phyloP scores from a whole-genome alignment of 2,113 vertebrate genomes.

The Diadophis punctatus region DNA sequence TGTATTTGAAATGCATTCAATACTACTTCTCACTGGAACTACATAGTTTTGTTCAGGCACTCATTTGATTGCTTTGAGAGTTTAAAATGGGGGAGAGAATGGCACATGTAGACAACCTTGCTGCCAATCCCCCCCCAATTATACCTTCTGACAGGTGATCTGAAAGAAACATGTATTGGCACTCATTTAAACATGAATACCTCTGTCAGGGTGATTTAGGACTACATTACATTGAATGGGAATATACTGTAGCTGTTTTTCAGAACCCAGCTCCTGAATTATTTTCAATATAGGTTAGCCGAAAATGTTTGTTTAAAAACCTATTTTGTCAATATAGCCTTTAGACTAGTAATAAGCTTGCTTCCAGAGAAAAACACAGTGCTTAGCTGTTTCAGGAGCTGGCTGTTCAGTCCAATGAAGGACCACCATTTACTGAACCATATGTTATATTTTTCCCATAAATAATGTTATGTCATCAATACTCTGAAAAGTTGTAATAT shows the following conservation, averaged over 20 bases:
- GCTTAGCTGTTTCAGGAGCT: neutral
- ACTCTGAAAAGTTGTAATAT: conserved; percentile 26
- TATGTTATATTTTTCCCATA: neutral
- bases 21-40: neutral
- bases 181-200: neutral
- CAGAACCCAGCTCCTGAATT: neutral
- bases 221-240: neutral
- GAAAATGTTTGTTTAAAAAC: neutral
- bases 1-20: neutral
- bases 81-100: neutral
- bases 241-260: neutral
- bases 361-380: neutral
- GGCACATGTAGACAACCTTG: neutral
- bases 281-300: neutral
- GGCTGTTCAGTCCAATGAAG: neutral
- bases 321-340: neutral
- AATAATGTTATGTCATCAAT: neutral
- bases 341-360: neutral
- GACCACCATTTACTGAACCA: neutral
- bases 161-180: neutral
- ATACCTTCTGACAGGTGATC: neutral
- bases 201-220: neutral
- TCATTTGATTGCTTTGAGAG: neutral
- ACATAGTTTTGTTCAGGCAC: neutral
- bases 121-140: neutral